Percentiles rank a stretch among this genome's conserved stretches.
phyloP scores from a whole-genome alignment of 2,888 invertebrate genomes.

The Deilephila porcellus region DNA sequence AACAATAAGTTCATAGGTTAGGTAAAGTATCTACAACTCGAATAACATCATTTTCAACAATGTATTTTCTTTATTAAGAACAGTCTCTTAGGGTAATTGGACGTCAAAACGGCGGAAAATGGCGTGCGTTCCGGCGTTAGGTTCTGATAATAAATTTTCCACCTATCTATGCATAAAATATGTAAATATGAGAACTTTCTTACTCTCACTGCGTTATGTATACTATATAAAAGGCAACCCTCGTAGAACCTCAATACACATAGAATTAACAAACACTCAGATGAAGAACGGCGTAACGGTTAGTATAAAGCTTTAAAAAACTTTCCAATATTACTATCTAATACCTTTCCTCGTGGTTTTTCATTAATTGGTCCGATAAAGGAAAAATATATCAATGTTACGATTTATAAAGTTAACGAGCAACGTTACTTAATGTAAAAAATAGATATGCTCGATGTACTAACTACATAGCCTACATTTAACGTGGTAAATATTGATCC shows the following conservation, averaged over 20 bases:
- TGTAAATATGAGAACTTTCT: not conserved
- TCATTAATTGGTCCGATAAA: conserved; percentile 23
- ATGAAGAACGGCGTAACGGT: not conserved
- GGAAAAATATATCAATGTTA: conserved; percentile 4
- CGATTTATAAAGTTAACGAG: not conserved
- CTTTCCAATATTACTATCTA: not conserved
- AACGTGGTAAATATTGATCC: not conserved
- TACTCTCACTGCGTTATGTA: not conserved
- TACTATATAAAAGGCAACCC: conserved; percentile 17
- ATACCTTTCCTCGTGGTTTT: not conserved
- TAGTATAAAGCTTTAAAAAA: not conserved
- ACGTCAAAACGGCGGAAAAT: conserved; percentile 28
- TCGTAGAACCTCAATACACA: not conserved
- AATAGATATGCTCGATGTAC: conserved; percentile 10
- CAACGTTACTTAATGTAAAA: not conserved
- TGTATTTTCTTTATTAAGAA: conserved; percentile 30
- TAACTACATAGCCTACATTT: not conserved
- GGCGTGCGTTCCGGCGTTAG: not conserved
- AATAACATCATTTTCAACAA: conserved; percentile 42
- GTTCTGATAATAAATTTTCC: conserved; percentile 14
- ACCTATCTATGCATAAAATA: conserved; percentile 27
- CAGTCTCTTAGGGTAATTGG: conserved; percentile 41
- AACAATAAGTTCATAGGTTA: conserved; percentile 32
- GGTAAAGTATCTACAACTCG: conserved; percentile 43
- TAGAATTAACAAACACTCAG: not conserved